These are phyloP conservation scores for Catharus ustulatus DNA, from an alignment of 2,797 vertebrate species.

Conservation along the genomic window DNA sequence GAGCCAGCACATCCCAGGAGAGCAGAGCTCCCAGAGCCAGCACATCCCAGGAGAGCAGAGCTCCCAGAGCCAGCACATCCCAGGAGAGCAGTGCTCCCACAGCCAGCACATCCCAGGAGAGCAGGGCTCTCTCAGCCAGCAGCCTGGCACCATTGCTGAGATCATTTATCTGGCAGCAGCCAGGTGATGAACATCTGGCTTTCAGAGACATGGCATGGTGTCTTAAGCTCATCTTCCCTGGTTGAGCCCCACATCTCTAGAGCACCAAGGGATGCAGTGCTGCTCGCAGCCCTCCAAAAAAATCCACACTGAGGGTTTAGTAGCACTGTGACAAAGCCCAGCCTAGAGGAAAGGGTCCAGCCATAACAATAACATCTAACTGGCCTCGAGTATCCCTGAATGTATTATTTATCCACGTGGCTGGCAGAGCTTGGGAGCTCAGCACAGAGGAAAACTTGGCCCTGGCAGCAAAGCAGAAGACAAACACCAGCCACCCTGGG, in stretches of 20 bases:
- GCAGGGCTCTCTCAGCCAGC: too few species aligned
- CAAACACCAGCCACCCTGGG: background rate
- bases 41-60: too few species aligned
- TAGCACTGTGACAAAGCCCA: background rate
- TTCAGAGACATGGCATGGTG: rapidly evolving
- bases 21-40: too few species aligned
- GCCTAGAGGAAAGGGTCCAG: background rate
- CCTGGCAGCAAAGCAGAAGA: background rate
- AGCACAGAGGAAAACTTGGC: background rate
- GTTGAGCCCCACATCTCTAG: rapidly evolving
- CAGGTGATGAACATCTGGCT: background rate
- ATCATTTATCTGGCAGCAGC: background rate
- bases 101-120: too few species aligned
- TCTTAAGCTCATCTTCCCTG: background rate
- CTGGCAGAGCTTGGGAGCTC: background rate
- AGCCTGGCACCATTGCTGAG: rapidly evolving
- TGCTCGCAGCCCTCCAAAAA: background rate
- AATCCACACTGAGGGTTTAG: rapidly evolving
- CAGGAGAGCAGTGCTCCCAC: too few species aligned
- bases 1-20: too few species aligned
- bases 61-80: too few species aligned
- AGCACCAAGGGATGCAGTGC: background rate
- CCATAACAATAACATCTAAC: background rate
- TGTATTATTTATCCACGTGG: background rate
- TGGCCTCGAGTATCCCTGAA: background rate